Base-by-base conservation (phyloP, 2,113 vertebrate genomes). In the Strigops habroptila region DNA sequence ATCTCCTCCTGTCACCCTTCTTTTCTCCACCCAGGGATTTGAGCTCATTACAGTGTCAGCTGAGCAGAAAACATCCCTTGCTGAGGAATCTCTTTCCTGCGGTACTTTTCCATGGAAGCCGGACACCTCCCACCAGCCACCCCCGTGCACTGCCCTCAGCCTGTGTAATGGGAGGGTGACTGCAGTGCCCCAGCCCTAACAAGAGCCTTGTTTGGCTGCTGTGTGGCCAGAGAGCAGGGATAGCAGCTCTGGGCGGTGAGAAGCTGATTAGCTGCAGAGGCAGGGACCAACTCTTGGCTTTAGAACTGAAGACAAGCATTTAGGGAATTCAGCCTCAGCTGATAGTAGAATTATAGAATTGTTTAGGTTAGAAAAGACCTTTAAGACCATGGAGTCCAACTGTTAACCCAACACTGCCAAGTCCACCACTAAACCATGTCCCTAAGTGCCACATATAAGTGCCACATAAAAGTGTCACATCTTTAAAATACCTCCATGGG, bases 11-110 rank as follows among this genome's bases (percentile, higher is more conserved):
- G 70, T 53, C 90, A 82, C 84, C 74, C 57, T 77, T 82, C 52
- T 89, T 74, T 90, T 76, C 86, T 82, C 91, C 93, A 63, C 88
- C 86, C 81, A 70, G 77, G 74, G 77, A 21, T 59, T 65, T 62
- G 74, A 80, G 86, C 94, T 96, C 53, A 63, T 95, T 89, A 79
- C 93, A 67, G 78, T 6, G 41, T 79, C 83, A 89, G 91, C 86
- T 93, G 39, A 94, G 93, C 81, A 89, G 83, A 94, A 94, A 95
- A 89, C 83, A 49, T 19, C 84, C 57, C 69, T 80, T 25, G 62
- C 73, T n/a, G 69, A 69, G 39, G 57, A 82, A 51, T 87, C 77
- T 82, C 70, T 31, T 91, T 52, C 68, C 70, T 10, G 55, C 14
- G 2, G 18, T 37, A 63, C 86, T 70, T 92, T 91, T 73, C 88